A percentile compares a stretch with the other conserved stretches of the same genome.
These are phyloP conservation scores for Byasa hedistus DNA, from an alignment of 2,888 invertebrate species.

Conservation along the genomic window DNA sequence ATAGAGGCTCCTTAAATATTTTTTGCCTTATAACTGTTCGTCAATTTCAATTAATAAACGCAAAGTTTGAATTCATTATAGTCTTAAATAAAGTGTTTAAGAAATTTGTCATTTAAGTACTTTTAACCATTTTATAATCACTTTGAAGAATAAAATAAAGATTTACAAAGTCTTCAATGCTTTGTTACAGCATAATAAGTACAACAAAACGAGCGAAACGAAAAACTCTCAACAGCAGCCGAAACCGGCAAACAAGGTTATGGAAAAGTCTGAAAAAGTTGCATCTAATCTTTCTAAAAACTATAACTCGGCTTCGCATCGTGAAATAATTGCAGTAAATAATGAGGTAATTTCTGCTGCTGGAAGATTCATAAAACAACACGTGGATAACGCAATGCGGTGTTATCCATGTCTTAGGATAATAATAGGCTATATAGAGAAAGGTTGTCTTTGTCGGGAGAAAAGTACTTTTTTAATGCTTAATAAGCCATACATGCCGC, in stretches of 20 bases:
- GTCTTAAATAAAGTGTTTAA: too few species aligned
- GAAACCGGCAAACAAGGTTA: conserved; percentile 44
- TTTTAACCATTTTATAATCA: too few species aligned
- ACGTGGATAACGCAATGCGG: background rate
- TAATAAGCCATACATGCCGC: too few species aligned
- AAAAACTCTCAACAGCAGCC: conserved; percentile 41
- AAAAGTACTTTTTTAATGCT: too few species aligned
- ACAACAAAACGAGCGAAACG: conserved; percentile 52
- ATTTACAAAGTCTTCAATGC: background rate
- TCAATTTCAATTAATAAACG: too few species aligned
- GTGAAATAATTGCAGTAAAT: conserved; percentile 42
- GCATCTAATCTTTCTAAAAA: conserved; percentile 39
- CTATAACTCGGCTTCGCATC: conserved; percentile 39
- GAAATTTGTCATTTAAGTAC: too few species aligned
- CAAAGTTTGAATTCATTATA: too few species aligned
- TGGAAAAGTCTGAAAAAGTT: conserved; percentile 48
- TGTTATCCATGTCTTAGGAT: background rate
- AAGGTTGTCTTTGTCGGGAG: background rate
- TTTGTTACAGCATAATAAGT: conserved; percentile 43
- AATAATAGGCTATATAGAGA: background rate
- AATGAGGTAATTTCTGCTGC: conserved; percentile 45
- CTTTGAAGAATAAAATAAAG: background rate
- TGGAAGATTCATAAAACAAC: background rate
- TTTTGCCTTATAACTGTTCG: too few species aligned
- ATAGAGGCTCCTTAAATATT: too few species aligned